Conservation (phyloP, 2,888 invertebrate species). For the Eilema sororculum region DNA sequence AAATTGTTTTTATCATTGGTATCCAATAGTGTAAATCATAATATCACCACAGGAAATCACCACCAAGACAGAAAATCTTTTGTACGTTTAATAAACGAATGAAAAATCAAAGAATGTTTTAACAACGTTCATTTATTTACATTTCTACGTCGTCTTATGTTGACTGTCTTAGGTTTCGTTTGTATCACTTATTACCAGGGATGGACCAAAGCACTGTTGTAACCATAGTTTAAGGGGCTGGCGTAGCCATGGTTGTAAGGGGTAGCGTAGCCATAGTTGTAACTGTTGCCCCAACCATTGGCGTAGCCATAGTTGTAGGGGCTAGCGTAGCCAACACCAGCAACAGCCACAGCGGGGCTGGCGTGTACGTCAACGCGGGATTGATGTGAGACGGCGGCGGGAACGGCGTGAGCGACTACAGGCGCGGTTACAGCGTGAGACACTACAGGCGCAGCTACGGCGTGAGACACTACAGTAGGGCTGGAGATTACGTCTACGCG, state of each 20-base stretch:
- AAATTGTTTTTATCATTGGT: too few relatives aligned
- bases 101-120: neutral
- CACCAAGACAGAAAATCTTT: too few relatives aligned
- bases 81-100: neutral
- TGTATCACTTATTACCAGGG: neutral
- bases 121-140: neutral
- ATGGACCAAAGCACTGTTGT: neutral
- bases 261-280: neutral
- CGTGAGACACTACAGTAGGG: neutral
- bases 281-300: neutral
- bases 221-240: neutral
- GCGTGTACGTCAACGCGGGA: slow-evolving; percentile 68
- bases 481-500: neutral
- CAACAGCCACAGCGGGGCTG: slow-evolving; percentile 50
- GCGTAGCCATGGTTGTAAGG: slow-evolving; percentile 4
- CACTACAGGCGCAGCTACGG: neutral
- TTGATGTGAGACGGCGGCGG: slow-evolving; percentile 65
- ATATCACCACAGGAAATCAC: too few relatives aligned
- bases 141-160: neutral
- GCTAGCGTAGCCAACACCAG: neutral
- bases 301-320: neutral
- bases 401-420: slow-evolving; percentile 38
- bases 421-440: slow-evolving; percentile 46
- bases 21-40: too few relatives aligned
- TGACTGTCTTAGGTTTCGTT: neutral